Evolutionary conservation across 2,797 vertebrate species (phyloP).

Genomic region (Coccyzus lansbergi): DNA sequence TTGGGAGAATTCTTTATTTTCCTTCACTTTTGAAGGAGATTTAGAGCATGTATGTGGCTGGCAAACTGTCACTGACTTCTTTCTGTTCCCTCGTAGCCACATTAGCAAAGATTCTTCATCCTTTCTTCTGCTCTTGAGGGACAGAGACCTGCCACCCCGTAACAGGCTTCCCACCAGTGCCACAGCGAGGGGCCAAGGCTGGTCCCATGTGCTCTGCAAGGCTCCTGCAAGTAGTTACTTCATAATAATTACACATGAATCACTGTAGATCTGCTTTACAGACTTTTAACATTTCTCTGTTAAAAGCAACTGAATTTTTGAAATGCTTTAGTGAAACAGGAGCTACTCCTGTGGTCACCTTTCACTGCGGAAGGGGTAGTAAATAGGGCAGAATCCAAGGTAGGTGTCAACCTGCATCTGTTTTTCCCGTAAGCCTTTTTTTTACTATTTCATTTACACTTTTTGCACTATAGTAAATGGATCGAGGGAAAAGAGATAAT

Average conservation of each 20-base stretch:
- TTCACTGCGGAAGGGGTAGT: neutral
- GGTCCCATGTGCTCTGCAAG: neutral
- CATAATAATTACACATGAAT: neutral
- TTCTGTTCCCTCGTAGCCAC: neutral
- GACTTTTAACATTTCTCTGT: neutral
- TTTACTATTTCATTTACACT: neutral
- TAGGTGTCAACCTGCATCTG: neutral
- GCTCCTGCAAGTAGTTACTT: neutral
- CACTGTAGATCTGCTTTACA: neutral
- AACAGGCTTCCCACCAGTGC: rapidly evolving
- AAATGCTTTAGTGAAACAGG: neutral
- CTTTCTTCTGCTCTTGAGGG: no score
- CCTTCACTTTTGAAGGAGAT: neutral
- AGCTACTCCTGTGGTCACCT: neutral
- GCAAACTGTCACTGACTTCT: neutral
- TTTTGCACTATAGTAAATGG: neutral
- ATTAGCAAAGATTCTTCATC: neutral
- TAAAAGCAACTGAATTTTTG: neutral
- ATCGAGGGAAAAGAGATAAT: neutral
- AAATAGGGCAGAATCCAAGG: neutral
- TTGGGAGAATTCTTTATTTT: neutral
- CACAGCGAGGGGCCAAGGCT: neutral
- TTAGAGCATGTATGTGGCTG: neutral
- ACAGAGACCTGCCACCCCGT: neutral
- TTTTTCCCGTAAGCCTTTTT: neutral